Evolutionary conservation across 2,888 invertebrate genomes (phyloP).

Genomic region (Lepas anatifera): DNA sequence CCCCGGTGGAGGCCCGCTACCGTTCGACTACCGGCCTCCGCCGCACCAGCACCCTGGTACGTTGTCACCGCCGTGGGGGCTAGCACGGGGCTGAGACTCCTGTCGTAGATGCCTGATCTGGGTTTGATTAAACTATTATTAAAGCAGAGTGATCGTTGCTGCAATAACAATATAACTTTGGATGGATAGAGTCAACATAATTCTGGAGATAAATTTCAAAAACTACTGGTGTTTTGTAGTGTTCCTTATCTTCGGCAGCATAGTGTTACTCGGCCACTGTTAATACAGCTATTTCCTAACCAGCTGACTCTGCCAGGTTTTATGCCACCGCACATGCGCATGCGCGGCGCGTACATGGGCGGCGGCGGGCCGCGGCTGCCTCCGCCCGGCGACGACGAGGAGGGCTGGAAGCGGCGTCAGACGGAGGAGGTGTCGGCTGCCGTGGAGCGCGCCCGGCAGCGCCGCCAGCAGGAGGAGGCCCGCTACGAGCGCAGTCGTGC

Average conservation of each 20-base stretch:
- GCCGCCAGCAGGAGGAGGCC: constrained; percentile 80
- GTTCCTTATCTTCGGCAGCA: too few relatives aligned
- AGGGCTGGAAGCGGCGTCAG: constrained; percentile 46
- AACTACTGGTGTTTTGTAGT: too few relatives aligned
- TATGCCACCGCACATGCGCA: background rate
- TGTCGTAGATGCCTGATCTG: too few relatives aligned
- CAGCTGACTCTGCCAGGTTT: background rate
- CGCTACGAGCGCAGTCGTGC: constrained; percentile 22
- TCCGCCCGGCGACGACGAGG: background rate
- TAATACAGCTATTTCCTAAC: background rate
- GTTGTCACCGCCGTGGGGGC: too few relatives aligned
- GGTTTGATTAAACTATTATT: too few relatives aligned
- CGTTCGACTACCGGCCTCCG: constrained; percentile 6
- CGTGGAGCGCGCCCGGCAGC: constrained; percentile 67
- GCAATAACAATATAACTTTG: too few relatives aligned
- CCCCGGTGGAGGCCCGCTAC: background rate
- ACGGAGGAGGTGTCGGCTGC: constrained; percentile 60
- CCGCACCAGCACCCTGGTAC: too few relatives aligned
- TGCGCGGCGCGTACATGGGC: background rate
- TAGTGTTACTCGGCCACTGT: too few relatives aligned
- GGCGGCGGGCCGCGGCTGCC: background rate
- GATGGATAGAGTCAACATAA: too few relatives aligned
- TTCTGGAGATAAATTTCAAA: too few relatives aligned
- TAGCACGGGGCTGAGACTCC: too few relatives aligned
- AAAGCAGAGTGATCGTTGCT: too few relatives aligned